Evolutionary conservation across 1,140 invertebrate genomes (phyloP).

Genomic region (Philopotamus ludificatus): DNA sequence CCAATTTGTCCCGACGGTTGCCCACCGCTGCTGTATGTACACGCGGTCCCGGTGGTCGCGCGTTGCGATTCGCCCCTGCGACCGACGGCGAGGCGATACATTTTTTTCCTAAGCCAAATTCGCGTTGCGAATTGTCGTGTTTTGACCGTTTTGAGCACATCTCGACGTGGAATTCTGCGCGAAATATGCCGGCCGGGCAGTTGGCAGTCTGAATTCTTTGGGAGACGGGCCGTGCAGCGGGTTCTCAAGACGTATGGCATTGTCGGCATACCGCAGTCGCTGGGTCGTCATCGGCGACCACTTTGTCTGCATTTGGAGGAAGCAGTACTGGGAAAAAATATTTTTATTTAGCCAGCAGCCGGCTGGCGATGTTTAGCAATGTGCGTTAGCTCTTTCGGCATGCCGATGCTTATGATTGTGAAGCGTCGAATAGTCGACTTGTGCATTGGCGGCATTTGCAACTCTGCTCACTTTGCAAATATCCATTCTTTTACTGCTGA

Average conservation of each 20-base stretch:
- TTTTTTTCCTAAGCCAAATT: not conserved
- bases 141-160: not conserved
- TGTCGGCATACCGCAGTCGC: slow-evolving; percentile 14
- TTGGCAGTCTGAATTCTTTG: slow-evolving; percentile 9
- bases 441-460: no score
- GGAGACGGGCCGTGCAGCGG: not conserved
- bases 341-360: not conserved
- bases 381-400: not conserved
- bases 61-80: not conserved
- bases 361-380: not conserved
- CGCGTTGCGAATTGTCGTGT: not conserved
- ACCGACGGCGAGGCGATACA: not conserved
- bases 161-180: not conserved
- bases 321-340: not conserved
- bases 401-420: no score
- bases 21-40: no score
- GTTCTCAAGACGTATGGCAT: slow-evolving; percentile 18
- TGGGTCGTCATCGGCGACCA: slow-evolving; percentile 12
- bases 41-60: no score
- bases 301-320: slow-evolving; percentile 17
- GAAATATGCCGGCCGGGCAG: not conserved
- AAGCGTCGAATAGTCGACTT: no score
- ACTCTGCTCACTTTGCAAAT: no score
- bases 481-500: no score
- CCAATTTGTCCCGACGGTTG: no score